phyloP scores from a whole-genome alignment of 2,113 vertebrate species.

The Phalacrocorax brasilianus region DNA sequence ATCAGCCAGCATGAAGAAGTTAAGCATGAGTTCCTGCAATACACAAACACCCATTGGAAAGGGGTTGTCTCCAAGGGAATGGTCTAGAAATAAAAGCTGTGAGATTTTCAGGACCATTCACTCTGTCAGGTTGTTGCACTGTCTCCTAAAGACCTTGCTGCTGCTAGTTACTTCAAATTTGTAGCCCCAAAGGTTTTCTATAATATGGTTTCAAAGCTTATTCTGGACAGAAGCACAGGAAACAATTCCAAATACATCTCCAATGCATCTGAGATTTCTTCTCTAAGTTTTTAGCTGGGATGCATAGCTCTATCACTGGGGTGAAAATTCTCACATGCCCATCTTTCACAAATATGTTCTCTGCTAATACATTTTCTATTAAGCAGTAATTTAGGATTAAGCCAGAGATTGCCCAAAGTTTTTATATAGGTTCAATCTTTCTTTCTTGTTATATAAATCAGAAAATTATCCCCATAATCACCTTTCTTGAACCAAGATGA shows the following conservation, averaged over 20 bases:
- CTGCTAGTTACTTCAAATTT: background rate
- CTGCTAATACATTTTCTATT: background rate
- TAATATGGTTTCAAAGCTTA: background rate
- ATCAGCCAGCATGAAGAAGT: background rate
- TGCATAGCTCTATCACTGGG: background rate
- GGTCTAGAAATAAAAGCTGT: background rate
- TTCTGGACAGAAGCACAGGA: background rate
- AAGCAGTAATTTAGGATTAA: background rate
- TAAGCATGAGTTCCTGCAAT: background rate
- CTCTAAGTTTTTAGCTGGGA: background rate
- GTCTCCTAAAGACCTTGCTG: background rate
- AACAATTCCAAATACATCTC: background rate
- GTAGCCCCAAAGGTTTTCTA: background rate
- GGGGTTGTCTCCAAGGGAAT: background rate
- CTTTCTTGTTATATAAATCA: background rate
- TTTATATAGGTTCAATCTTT: background rate
- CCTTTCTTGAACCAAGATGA: background rate
- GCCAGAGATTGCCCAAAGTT: background rate
- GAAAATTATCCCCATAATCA: background rate
- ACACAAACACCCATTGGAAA: background rate
- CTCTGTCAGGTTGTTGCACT: background rate
- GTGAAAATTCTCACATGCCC: background rate
- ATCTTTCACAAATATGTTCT: background rate
- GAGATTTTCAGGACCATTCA: background rate
- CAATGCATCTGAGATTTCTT: background rate